Percentiles rank a stretch among this genome's conserved stretches.
phyloP scores from a whole-genome alignment of 2,797 vertebrate genomes.

The Triplophysa yarkandensis region DNA sequence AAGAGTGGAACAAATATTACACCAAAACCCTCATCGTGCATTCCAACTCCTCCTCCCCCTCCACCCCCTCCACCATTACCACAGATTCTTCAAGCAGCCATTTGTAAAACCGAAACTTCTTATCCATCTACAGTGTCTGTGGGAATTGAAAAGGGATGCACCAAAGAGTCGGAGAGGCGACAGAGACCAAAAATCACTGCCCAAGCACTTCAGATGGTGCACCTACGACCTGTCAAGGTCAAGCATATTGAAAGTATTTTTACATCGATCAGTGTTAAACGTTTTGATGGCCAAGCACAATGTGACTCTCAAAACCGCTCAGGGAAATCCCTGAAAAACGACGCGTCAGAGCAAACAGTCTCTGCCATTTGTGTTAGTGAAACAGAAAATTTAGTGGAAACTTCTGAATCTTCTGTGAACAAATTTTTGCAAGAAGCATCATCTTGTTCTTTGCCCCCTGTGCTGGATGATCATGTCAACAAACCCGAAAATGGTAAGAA shows the following conservation, averaged over 20 bases:
- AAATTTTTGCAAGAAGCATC: constrained; percentile 32
- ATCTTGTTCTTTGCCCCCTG: constrained; percentile 26
- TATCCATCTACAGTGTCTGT: background rate
- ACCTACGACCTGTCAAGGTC: constrained; percentile 80
- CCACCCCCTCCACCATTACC: constrained; percentile 52
- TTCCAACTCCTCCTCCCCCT: constrained; percentile 53
- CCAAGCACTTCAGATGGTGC: constrained; percentile 81
- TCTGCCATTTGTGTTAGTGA: constrained; percentile 4
- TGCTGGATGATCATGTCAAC: constrained; percentile 24
- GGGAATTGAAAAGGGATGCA: constrained; percentile 49
- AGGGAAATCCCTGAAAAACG: constrained; percentile 64
- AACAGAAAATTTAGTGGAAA: constrained; percentile 26
- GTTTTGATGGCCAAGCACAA: constrained; percentile 40
- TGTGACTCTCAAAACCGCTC: constrained; percentile 62
- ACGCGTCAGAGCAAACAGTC: constrained; percentile 43
- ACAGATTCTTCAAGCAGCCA: constrained; percentile 35
- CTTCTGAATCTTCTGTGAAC: constrained; percentile 57
- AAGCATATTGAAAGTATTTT: constrained; percentile 54
- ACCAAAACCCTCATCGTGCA: constrained; percentile 43
- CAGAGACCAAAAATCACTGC: constrained; percentile 82
- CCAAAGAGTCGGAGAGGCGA: constrained; percentile 58
- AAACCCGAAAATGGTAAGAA: constrained; percentile 28
- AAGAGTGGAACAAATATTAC: constrained; percentile 24
- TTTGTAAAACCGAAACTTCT: constrained; percentile 26
- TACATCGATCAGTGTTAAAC: constrained; percentile 65